Conservation (phyloP, 2,797 vertebrate genomes). For the Acanthornis magna region DNA sequence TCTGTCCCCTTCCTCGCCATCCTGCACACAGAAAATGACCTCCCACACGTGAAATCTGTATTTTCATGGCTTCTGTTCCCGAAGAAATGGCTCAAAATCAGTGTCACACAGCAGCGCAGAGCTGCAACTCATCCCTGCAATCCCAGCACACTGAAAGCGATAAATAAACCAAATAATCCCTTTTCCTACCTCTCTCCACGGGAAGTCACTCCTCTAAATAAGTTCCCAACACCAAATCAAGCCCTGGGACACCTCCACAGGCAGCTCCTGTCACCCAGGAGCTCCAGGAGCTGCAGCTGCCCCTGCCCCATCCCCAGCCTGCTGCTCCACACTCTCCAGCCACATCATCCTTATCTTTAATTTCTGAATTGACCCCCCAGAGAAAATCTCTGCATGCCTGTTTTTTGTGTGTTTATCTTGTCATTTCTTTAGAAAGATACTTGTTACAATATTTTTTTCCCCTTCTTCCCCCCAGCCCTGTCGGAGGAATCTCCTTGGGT, state of each 20-base stretch:
- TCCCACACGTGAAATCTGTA: neutral
- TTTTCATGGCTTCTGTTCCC: neutral
- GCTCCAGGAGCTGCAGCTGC: neutral
- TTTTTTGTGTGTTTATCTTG: slow-evolving; percentile 13
- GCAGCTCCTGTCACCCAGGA: neutral
- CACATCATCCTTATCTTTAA: neutral
- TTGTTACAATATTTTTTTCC: neutral
- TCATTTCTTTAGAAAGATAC: neutral
- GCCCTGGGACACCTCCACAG: fast-evolving
- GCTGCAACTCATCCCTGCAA: neutral
- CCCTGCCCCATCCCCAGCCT: neutral
- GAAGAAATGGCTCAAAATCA: neutral
- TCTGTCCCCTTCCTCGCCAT: neutral
- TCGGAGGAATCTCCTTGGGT: neutral
- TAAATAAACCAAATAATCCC: neutral
- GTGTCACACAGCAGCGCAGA: neutral
- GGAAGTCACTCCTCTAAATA: neutral
- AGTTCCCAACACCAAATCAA: neutral
- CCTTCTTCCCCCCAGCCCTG: neutral
- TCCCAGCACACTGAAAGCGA: fast-evolving
- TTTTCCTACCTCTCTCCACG: neutral
- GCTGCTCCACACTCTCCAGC: neutral
- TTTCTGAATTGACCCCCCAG: neutral
- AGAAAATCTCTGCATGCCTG: neutral
- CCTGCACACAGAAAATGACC: neutral